Evolutionary conservation across 2,113 vertebrate genomes (phyloP), one percentile per base, ranked within the genome.

Genomic region (Leptobrachium leishanense): DNA sequence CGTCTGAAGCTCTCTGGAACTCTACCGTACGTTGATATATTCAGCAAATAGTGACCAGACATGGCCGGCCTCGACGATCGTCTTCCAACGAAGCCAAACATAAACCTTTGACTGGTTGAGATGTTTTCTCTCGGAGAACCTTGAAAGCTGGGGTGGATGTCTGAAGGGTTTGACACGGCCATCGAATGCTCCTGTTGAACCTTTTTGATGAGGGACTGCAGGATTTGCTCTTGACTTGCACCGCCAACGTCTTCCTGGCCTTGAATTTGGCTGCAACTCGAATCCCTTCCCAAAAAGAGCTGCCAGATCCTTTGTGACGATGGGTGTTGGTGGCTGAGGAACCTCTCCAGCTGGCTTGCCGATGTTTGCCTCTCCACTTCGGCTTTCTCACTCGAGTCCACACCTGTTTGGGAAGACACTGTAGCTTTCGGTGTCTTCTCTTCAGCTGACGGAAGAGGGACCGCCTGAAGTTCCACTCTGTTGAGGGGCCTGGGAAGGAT

Each of bases 31-130:
- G 97, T 98, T 81, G 98, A 98, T 81, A 97, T 90, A 74, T 99
- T 99, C 66, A 99, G 95, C 85, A 99, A 94, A 62, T 99, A 99
- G 73, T 99, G 98, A 11, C 98, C 98, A 0, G 95, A 94, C 97
- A 99, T 97, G 2, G 98, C 98, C 4, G 98, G 98, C 84, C 90
- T 95, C 44, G 94, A 92, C 4, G 90, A 90, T 90, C 95, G 95
- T 15, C 95, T 95, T 73, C 95, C 91, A 67, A 90, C 85, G 86
- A 96, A 94, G 2, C 97, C 96, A 55, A 95, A 86, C 65, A 90
- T 83, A 57, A 95, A 92, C 43, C 93, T 92, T 82, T 93, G 93
- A 68, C 86, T 89, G 82, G 87, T 82, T 79, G 91, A 92, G 82
- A 74, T 80, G 74, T 83, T 88, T 15, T 91, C 92, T 5, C 88